phyloP scores from a whole-genome alignment of 2,113 vertebrate genomes.

The Scomber colias region DNA sequence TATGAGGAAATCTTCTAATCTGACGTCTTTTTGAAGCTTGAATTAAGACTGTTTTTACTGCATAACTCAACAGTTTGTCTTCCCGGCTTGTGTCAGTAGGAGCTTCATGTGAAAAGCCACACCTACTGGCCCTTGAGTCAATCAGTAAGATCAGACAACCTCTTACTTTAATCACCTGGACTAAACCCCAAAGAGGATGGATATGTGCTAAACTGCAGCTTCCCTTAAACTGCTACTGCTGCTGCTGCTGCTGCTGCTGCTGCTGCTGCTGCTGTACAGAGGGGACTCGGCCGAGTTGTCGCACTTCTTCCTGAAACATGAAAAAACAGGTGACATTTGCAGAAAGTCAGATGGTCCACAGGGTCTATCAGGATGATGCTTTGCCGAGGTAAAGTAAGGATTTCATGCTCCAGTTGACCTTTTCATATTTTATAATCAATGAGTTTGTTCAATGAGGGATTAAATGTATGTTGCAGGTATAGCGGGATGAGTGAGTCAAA shows the following conservation, averaged over 20 bases:
- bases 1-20: too few species aligned
- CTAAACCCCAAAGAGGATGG: background rate
- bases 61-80: too few species aligned
- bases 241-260: background rate
- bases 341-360: conserved; percentile 3
- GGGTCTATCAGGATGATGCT: conserved; percentile 1
- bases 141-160: background rate
- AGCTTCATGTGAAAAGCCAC: conserved; percentile 15
- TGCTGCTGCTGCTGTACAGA: background rate
- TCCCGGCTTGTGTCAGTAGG: too few species aligned
- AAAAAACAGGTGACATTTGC: conserved; percentile 58
- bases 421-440: background rate
- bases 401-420: background rate
- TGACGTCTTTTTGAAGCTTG: too few species aligned
- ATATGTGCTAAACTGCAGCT: background rate
- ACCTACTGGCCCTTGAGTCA: background rate
- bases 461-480: conserved; percentile 27
- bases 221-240: background rate
- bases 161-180: conserved; percentile 5
- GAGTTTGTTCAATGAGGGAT: background rate
- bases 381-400: conserved; percentile 18
- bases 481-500: background rate
- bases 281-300: background rate
- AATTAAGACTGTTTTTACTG: too few species aligned
- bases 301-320: background rate